phyloP scores from a whole-genome alignment of 2,797 vertebrate genomes.

The Pseudochirops corinnae region DNA sequence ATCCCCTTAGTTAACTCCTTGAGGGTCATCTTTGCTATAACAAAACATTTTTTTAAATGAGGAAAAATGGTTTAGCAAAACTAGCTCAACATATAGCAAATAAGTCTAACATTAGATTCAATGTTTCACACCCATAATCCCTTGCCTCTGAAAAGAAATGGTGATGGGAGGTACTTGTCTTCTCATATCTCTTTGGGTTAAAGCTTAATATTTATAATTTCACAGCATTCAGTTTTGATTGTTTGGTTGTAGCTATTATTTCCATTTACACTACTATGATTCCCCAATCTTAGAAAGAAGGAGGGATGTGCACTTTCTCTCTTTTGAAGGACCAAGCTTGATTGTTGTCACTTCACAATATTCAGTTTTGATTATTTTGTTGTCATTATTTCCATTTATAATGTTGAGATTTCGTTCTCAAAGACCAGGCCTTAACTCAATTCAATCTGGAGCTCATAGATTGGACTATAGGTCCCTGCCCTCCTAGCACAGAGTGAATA shows the following conservation, averaged over 20 bases:
- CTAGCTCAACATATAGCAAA: neutral
- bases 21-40: neutral
- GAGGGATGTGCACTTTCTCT: too few relatives aligned
- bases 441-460: too few relatives aligned
- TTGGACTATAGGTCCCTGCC: too few relatives aligned
- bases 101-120: neutral
- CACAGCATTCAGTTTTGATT: neutral
- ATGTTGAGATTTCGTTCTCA: neutral
- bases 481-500: too few relatives aligned
- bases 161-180: neutral
- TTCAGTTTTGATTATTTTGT: neutral
- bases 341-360: neutral
- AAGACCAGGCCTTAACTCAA: too few relatives aligned
- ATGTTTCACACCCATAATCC: neutral
- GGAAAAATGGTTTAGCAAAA: neutral
- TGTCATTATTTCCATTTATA: neutral
- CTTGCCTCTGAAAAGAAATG: neutral
- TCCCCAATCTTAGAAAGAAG: neutral
- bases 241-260: neutral
- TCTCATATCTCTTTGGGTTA: neutral
- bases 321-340: neutral
- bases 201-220: neutral
- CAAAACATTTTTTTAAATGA: neutral
- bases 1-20: neutral
- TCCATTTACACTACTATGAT: neutral